Conservation (phyloP, 2,888 invertebrate genomes). For the Danaus chrysippus region DNA sequence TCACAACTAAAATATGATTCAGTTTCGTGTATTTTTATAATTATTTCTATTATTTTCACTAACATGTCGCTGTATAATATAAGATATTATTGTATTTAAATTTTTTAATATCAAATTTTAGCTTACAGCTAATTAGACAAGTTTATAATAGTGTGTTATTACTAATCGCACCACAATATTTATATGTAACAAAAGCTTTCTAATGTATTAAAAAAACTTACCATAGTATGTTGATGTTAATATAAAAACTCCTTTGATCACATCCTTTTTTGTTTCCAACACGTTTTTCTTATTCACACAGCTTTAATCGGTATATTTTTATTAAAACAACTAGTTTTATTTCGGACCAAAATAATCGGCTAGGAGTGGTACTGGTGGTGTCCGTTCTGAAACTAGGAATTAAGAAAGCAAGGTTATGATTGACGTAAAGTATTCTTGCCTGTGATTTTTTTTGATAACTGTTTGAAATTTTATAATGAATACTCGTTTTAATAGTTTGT, state of each 20-base stretch:
- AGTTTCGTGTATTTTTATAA: too few species aligned
- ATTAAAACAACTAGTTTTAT: conserved; percentile 26
- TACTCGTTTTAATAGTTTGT: background rate
- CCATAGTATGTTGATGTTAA: background rate
- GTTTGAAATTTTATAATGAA: too few species aligned
- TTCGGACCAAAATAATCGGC: conserved; percentile 39
- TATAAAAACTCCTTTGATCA: conserved; percentile 10
- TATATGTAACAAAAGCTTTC: conserved; percentile 2
- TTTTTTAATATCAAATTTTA: background rate
- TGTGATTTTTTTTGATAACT: too few species aligned
- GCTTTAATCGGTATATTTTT: conserved; percentile 20
- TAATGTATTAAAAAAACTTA: background rate
- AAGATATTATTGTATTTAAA: background rate
- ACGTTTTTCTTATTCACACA: conserved; percentile 24
- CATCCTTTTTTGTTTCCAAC: conserved; percentile 8
- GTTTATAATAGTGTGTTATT: background rate
- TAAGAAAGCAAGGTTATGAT: too few species aligned
- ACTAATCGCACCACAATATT: conserved; percentile 3
- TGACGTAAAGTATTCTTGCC: too few species aligned
- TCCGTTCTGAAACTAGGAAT: conserved; percentile 36
- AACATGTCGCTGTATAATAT: too few species aligned
- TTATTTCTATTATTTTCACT: too few species aligned
- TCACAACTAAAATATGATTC: too few species aligned
- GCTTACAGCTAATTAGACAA: background rate
- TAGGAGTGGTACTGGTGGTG: conserved; percentile 43